These are phyloP conservation scores for Ailurus styani DNA, from an alignment of 2,113 vertebrate species.

Conservation along the genomic window DNA sequence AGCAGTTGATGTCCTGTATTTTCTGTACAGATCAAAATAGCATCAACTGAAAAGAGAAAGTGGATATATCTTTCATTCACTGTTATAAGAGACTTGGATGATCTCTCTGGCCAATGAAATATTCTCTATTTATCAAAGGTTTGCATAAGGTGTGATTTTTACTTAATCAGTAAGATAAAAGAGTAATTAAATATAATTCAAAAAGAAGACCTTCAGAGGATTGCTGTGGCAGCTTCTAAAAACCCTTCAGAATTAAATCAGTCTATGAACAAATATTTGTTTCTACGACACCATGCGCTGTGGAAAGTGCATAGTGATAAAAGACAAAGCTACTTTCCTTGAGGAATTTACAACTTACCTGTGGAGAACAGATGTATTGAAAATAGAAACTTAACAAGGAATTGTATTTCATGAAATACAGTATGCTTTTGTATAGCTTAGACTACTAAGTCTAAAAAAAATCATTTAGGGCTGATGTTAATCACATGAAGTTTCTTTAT, in stretches of 20 bases:
- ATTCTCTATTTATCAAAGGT: not conserved
- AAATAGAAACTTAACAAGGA: not conserved
- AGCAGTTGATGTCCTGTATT: not conserved
- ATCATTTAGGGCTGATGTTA: not conserved
- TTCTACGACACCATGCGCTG: not conserved
- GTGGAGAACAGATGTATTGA: not conserved
- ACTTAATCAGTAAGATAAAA: not conserved
- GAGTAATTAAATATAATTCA: not conserved
- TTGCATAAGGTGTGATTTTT: not conserved
- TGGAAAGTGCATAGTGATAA: not conserved
- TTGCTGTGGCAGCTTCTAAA: not conserved
- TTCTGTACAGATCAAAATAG: not conserved
- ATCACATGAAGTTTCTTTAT: not conserved
- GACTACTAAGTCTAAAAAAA: not conserved
- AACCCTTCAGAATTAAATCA: constrained; percentile 22
- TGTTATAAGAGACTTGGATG: not conserved
- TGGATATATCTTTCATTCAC: not conserved
- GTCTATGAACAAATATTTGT: not conserved
- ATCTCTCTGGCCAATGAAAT: not conserved
- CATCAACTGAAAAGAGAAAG: not conserved
- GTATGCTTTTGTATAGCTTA: not conserved
- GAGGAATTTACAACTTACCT: not conserved
- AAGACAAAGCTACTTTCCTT: not conserved
- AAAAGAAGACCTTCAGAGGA: not conserved
- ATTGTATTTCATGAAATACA: not conserved